Evolutionary conservation across 2,797 vertebrate species (phyloP), one percentile per base, ranked within the genome.

Genomic region (Nannoperca australis): DNA sequence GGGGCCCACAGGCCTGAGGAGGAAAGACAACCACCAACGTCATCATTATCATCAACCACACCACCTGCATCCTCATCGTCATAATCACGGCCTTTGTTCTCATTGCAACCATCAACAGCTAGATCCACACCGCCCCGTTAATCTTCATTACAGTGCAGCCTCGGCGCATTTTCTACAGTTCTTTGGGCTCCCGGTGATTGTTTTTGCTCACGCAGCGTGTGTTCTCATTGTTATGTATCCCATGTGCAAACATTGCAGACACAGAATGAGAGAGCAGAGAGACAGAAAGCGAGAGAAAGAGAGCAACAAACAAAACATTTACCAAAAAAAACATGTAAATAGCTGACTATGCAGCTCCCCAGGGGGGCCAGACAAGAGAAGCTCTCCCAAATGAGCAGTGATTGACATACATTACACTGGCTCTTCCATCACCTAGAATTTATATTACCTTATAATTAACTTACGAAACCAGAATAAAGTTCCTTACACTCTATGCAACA

Each of bases 211-310:
- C 56, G 15, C 72, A 74, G 80, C 82, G 30, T 76, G 82, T 66
- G 83, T 69, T 85, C 79, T 88, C 84, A 86, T 91, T 92, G 90
- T 91, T 85, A 86, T 82, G 84, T 56, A 79, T 84, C 79, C 79
- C 89, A 88, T 88, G 87, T 81, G 85, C 87, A 91, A 90, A 89
- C 85, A 82, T 60, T 61, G 79, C 83, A 90, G 65, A 85, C 66
- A 87, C 58, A 84, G 77, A 88, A 76, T 68, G 83, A 86, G 73
- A 79, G 84, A 78, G 73, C 50, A 76, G 67, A 76, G 56, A 66
- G 9, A 80, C 70, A 75, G 69, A 83, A 71, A 67, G 63, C 77
- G 62, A 68, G 70, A 75, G 69, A 83, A 71, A 70, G 63, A 79
- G 62, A 68, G 70, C 36, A 79, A 81, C 71, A 87, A 85, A 84